Evolutionary conservation across 37 sponge, comb jelly and placozoan genomes (phyloP).

Genomic region (Cliona cf. orientalis): DNA sequence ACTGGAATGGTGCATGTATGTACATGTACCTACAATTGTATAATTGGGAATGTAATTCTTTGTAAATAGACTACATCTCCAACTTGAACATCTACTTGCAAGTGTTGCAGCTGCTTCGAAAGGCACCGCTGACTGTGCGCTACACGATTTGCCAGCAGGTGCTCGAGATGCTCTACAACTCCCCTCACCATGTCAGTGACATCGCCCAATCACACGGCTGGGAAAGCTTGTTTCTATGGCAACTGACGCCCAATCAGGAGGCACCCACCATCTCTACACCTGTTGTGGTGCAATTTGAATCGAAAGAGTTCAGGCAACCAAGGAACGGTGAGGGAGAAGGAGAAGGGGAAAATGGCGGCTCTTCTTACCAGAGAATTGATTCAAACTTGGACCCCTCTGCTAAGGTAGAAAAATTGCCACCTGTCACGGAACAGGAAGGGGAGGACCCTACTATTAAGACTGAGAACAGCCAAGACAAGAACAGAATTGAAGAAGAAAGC

Average conservation of each 20-base stretch:
- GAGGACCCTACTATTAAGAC: too few species aligned
- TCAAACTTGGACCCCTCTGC: too few species aligned
- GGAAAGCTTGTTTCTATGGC: slow-evolving; percentile 74
- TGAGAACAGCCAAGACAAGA: too few species aligned
- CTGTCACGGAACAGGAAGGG: too few species aligned
- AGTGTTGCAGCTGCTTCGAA: slow-evolving; percentile 53
- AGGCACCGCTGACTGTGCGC: slow-evolving; percentile 33
- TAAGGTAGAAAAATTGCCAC: too few species aligned
- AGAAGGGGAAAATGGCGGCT: too few species aligned
- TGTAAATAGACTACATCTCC: slow-evolving; percentile 62
- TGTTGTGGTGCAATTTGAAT: too few species aligned
- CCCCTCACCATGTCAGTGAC: slow-evolving; percentile 54
- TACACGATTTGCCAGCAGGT: slow-evolving; percentile 70
- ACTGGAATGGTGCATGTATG: background rate
- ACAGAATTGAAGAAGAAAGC: too few species aligned
- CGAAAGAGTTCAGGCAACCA: too few species aligned
- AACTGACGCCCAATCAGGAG: slow-evolving; percentile 45
- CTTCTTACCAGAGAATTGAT: too few species aligned
- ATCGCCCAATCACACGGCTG: slow-evolving; percentile 53
- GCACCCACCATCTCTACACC: too few species aligned
- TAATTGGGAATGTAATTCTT: background rate
- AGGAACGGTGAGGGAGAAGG: too few species aligned
- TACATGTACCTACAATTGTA: slow-evolving; percentile 8
- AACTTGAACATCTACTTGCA: slow-evolving; percentile 47
- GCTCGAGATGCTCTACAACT: slow-evolving; percentile 68